A percentile compares a stretch with the other conserved stretches of the same genome.
Evolutionary conservation across 2,888 invertebrate genomes (phyloP).

Genomic region (Phalangium opilio): DNA sequence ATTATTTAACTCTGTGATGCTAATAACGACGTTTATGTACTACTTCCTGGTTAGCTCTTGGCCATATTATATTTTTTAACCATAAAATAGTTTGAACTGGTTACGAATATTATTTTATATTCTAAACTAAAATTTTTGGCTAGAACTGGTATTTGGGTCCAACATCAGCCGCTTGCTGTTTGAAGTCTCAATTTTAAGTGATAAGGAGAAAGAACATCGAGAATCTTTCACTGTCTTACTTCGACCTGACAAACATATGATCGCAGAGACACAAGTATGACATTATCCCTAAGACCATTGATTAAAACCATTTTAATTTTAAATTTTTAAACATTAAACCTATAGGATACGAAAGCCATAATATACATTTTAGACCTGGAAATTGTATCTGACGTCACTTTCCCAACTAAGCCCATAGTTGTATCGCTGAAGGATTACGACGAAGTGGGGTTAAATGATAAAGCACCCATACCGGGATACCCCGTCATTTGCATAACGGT

Average conservation of each 20-base stretch:
- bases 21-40: too few species aligned
- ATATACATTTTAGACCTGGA: conserved; percentile 30
- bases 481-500: conserved; percentile 32
- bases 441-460: conserved; percentile 17
- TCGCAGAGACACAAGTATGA: conserved; percentile 27
- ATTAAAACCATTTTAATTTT: too few species aligned
- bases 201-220: conserved; percentile 27
- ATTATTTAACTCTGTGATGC: too few species aligned
- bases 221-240: conserved; percentile 30
- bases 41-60: too few species aligned
- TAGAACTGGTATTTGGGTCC: conserved; percentile 28
- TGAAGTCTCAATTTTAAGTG: conserved; percentile 28
- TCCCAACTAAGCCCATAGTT: conserved; percentile 29
- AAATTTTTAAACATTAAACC: too few species aligned
- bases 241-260: conserved; percentile 23
- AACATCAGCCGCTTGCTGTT: conserved; percentile 26
- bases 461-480: conserved; percentile 28
- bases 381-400: conserved; percentile 29
- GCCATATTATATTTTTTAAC: too few species aligned
- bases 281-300: too few species aligned
- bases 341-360: conserved; percentile 23
- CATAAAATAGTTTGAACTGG: too few species aligned
- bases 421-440: conserved; percentile 29
- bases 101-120: too few species aligned
- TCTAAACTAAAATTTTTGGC: too few species aligned